These are phyloP conservation scores for Acipenser ruthenus DNA, from an alignment of 2,797 vertebrate genomes.

Conservation along the genomic window DNA sequence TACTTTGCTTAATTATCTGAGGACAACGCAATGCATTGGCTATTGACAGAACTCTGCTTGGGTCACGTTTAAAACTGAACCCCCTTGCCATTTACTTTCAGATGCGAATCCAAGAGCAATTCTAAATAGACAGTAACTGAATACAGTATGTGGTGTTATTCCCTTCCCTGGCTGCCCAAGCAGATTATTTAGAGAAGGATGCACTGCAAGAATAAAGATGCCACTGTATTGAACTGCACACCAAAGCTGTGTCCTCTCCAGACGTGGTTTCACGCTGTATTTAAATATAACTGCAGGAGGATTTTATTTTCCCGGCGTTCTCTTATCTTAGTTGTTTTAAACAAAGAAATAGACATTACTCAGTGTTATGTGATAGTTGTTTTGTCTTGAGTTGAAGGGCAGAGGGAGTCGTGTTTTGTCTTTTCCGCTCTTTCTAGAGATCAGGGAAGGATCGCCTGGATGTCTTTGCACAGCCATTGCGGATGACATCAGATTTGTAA, in stretches of 20 bases:
- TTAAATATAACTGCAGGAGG: background rate
- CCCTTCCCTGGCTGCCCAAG: background rate
- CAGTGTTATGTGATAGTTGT: constrained; percentile 32
- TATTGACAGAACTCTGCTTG: constrained; percentile 5
- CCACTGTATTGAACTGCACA: too few relatives aligned
- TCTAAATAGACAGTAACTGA: constrained; percentile 22
- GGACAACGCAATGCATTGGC: background rate
- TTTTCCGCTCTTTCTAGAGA: constrained; percentile 22
- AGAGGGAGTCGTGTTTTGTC: constrained; percentile 36
- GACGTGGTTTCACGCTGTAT: constrained; percentile 5
- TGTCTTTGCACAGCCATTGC: constrained; percentile 25
- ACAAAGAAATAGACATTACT: constrained; percentile 28
- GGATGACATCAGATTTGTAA: constrained; percentile 51
- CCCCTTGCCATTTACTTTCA: constrained; percentile 18
- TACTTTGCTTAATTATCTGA: constrained; percentile 26
- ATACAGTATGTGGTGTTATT: constrained; percentile 6
- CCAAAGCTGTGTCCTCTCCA: constrained; percentile 1
- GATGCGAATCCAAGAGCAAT: constrained; percentile 15
- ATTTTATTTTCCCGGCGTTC: constrained; percentile 17
- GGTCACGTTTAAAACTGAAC: constrained; percentile 44
- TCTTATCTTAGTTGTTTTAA: constrained; percentile 28
- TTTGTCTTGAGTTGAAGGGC: constrained; percentile 47
- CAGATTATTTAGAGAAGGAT: background rate
- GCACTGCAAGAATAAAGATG: background rate
- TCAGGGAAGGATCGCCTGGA: constrained; percentile 14